Evolutionary conservation across 2,797 vertebrate species (phyloP).

Genomic region (Synanceia verrucosa): DNA sequence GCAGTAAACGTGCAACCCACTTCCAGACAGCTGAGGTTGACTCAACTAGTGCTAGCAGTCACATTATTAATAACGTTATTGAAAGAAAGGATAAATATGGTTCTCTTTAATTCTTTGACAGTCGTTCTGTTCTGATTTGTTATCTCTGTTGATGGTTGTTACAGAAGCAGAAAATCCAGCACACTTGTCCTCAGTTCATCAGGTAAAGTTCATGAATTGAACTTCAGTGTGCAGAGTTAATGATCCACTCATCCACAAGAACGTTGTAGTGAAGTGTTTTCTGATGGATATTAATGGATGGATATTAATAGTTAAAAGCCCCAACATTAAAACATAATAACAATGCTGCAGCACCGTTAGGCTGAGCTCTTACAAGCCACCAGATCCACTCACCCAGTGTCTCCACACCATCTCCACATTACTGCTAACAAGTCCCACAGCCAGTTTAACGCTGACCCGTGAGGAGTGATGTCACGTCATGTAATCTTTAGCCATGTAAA

Average conservation of each 20-base stretch:
- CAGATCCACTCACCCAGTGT: neutral
- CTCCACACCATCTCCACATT: neutral
- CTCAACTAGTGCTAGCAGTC: too few species aligned
- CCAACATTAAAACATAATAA: neutral
- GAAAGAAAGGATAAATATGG: too few species aligned
- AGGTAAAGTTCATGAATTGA: neutral
- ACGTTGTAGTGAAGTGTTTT: neutral
- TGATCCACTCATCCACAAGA: neutral
- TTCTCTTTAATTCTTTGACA: too few species aligned
- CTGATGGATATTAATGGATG: neutral
- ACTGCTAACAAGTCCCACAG: neutral
- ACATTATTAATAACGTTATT: too few species aligned
- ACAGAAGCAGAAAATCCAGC: neutral
- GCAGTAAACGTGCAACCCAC: too few species aligned
- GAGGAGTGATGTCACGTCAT: neutral
- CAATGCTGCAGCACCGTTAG: neutral
- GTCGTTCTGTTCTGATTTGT: neutral
- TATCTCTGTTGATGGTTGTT: neutral
- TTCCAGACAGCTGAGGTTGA: too few species aligned
- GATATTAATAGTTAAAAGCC: neutral
- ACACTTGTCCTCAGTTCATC: neutral
- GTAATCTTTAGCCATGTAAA: constrained; percentile 9
- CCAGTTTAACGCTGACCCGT: neutral
- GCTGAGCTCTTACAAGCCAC: neutral
- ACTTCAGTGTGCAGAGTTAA: neutral